Evolutionary conservation across 1,140 invertebrate species (phyloP).

Genomic region (Drosophila ambigua): DNA sequence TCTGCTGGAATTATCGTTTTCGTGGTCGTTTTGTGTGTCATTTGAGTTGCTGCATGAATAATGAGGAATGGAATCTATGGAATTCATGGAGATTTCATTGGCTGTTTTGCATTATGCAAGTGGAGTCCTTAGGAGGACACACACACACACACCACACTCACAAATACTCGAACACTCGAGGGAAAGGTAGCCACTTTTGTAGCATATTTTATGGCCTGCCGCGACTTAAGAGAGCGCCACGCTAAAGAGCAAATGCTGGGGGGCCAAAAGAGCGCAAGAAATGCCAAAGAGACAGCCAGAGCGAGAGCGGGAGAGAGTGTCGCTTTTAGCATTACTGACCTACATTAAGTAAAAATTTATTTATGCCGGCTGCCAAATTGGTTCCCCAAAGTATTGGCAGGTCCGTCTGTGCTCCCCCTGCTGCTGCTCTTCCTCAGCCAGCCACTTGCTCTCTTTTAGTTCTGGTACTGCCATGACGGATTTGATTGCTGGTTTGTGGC

Average conservation of each 20-base stretch:
- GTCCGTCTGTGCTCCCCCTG: conserved; percentile 3
- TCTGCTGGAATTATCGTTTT: conserved; percentile 6
- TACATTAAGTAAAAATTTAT: conserved; percentile 79
- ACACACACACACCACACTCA: conserved; percentile 11
- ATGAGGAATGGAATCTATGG: neutral
- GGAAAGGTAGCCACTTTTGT: conserved; percentile 42
- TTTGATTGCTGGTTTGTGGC: conserved; percentile 52
- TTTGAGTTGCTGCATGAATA: too few relatives aligned
- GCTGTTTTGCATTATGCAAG: conserved; percentile 52
- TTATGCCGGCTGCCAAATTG: conserved; percentile 81
- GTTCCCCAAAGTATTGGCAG: conserved; percentile 68
- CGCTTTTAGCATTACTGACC: conserved; percentile 59
- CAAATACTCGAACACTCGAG: neutral
- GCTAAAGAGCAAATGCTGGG: conserved; percentile 14
- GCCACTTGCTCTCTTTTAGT: too few relatives aligned
- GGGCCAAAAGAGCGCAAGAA: neutral
- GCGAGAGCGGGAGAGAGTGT: neutral
- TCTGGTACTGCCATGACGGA: conserved; percentile 54
- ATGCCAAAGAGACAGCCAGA: conserved; percentile 11
- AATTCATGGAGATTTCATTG: conserved; percentile 43
- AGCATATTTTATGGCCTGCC: conserved; percentile 22
- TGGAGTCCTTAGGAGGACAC: conserved; percentile 28
- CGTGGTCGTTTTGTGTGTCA: too few relatives aligned
- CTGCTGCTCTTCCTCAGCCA: too few relatives aligned
- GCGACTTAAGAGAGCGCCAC: conserved; percentile 39